phyloP scores from a whole-genome alignment of 2,888 invertebrate genomes.

The Amiota mariae region DNA sequence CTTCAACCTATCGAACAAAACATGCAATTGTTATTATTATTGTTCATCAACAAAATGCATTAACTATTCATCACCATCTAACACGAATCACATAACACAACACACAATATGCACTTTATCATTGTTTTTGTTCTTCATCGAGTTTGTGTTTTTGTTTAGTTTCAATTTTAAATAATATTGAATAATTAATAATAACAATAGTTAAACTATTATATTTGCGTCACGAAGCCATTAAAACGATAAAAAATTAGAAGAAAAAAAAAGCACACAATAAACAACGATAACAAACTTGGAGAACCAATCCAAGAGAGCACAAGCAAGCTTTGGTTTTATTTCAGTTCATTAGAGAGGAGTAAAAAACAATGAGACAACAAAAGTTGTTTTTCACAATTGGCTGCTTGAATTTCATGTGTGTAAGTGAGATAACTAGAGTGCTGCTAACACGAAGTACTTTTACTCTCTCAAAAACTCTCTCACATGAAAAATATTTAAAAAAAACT shows the following conservation, averaged over 20 bases:
- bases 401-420: constrained; percentile 2
- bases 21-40: neutral
- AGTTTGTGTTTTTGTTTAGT: no score
- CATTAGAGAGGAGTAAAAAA: constrained; percentile 1
- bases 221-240: constrained; percentile 5
- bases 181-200: constrained; percentile 9
- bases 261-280: constrained; percentile 7
- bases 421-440: neutral
- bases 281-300: constrained; percentile 1
- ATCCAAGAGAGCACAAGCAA: constrained; percentile 5
- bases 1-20: constrained; percentile 69
- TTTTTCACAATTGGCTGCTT: neutral
- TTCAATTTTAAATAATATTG: neutral
- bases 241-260: constrained; percentile 4
- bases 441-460: no score
- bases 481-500: neutral
- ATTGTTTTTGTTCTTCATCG: no score
- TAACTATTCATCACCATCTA: neutral
- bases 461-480: neutral
- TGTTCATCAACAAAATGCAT: neutral
- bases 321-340: neutral
- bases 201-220: constrained; percentile 3
- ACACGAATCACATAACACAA: no score
- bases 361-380: neutral
- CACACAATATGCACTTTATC: no score